Evolutionary conservation across 2,113 vertebrate species (phyloP).

Genomic region (Tapirus terrestris): DNA sequence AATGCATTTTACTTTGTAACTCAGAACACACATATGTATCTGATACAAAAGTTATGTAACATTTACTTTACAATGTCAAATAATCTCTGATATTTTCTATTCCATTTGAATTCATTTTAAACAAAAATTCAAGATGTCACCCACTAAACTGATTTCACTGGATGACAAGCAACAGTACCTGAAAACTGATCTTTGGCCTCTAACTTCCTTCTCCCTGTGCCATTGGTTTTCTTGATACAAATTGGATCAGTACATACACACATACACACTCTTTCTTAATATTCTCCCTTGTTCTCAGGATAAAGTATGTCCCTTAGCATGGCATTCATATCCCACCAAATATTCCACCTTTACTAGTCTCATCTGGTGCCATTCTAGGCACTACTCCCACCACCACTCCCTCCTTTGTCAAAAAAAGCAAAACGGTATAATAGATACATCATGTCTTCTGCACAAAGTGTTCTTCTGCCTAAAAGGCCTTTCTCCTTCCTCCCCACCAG

Average conservation of each 20-base stretch:
- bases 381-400: neutral
- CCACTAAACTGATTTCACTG: neutral
- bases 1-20: slow-evolving; percentile 26
- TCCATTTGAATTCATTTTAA: slow-evolving; percentile 54
- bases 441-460: neutral
- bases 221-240: neutral
- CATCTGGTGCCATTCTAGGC: neutral
- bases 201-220: neutral
- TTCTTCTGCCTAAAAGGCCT: neutral
- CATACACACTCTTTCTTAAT: neutral
- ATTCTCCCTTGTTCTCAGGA: neutral
- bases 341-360: neutral
- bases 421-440: neutral
- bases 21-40: neutral
- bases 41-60: slow-evolving; percentile 25
- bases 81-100: slow-evolving; percentile 1
- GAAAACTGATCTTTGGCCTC: neutral
- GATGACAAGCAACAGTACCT: neutral
- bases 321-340: neutral
- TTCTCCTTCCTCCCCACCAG: neutral
- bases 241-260: neutral
- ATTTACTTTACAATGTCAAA: neutral
- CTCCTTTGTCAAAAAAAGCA: neutral
- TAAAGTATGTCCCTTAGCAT: slow-evolving; percentile 13
- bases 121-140: neutral